Base-by-base conservation (phyloP, 30 jellyfish, hydroid and myxozoan genomes). In the Sanderia malayensis region DNA sequence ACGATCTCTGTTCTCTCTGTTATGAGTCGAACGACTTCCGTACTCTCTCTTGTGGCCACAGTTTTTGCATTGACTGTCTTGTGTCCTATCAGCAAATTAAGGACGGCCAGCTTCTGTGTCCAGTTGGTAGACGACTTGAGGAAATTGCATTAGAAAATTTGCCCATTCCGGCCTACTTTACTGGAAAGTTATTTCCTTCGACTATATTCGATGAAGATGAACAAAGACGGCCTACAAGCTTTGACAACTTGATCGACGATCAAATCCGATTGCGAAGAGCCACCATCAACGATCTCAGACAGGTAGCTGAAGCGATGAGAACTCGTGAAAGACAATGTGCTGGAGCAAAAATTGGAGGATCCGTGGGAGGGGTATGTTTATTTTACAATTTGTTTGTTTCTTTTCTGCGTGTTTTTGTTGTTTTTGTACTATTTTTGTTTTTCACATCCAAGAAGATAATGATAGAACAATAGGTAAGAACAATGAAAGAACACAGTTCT, bases 281-380 rank as follows among this genome's bases (percentile, higher is more conserved):
- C 4, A 76, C 87, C 13, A 52, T 76, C 4, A 8, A 30, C 2
- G 73, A 61, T 8, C 52, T 76, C 52, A 62, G 87, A 49, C 27
- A 19, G 20, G 69, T 68, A 22, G 90, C 82, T 2, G 31, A 18
- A 6, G 70, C 29, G 1, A 70, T 79, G 29, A 29, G 45, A 4
- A 33, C 31, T 9, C 69, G 32, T 1, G 90, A 79, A 52, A 62
- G 65, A n/a, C 33, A 59, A 20, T 67, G 82, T 53, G 82, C 90
- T 49, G 79, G 79, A 23, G 82, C 77, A 13, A 79, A 79, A 20
- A 47, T 66, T 41, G 73, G 82, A 37, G 90, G 90, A 32, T 23
- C 81, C 11, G 82, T 61, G 11, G 44, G 63, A 3, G 90, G 76
- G 76, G 87, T 76, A 46, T 25, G 81, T 1, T 1, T 2, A 25